phyloP scores from a whole-genome alignment of 2,113 vertebrate species.

The Gorsachius goisagi region DNA sequence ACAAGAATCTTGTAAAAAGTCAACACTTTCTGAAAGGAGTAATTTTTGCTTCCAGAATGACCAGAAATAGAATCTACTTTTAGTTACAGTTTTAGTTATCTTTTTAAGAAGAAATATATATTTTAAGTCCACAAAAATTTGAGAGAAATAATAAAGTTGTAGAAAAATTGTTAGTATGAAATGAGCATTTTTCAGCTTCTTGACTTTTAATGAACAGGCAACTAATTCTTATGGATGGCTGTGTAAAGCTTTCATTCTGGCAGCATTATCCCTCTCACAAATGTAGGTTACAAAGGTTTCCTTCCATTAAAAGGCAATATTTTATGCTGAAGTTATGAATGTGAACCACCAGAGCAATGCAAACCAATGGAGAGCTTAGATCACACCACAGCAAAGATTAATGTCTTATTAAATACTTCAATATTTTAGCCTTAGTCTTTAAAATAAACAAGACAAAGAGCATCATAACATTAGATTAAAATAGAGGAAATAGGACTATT shows the following conservation, averaged over 20 bases:
- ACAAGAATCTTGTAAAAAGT: background rate
- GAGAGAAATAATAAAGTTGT: background rate
- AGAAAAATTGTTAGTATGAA: background rate
- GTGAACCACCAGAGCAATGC: background rate
- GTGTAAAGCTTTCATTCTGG: background rate
- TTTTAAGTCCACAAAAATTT: background rate
- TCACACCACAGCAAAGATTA: background rate
- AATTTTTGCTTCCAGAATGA: background rate
- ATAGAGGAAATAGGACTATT: background rate
- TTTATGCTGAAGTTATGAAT: background rate
- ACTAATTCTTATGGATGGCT: background rate
- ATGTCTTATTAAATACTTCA: background rate
- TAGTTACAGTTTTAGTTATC: background rate
- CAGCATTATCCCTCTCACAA: background rate
- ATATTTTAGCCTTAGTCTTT: background rate
- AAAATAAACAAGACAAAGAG: background rate
- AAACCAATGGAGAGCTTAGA: background rate
- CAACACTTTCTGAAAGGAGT: background rate
- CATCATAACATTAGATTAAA: background rate
- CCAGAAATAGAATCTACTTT: background rate
- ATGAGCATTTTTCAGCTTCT: background rate
- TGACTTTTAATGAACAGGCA: background rate
- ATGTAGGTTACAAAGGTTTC: background rate
- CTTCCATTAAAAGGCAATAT: background rate
- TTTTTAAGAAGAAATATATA: background rate